Conservation (phyloP, 2,888 invertebrate species). For the Pollenia labialis region DNA sequence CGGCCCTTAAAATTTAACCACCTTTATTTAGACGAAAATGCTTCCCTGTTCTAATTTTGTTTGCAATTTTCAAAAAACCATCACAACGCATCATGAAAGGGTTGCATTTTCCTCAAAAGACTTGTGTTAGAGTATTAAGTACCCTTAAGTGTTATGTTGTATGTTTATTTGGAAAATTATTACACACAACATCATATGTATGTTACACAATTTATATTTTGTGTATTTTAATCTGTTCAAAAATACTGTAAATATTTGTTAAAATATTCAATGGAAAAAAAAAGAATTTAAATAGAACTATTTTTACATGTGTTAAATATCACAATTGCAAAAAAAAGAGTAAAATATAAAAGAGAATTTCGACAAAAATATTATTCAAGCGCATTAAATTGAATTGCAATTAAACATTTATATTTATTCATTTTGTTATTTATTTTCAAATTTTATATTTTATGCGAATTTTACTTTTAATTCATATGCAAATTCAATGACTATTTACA, state of each 20-base stretch:
- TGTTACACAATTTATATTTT: neutral
- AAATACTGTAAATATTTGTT: slow-evolving; percentile 26
- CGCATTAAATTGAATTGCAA: slow-evolving; percentile 37
- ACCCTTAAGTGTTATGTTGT: no score
- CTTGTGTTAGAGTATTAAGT: no score
- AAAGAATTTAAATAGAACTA: neutral
- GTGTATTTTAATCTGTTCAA: slow-evolving; percentile 2
- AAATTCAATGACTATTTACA: slow-evolving; percentile 57
- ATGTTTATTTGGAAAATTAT: neutral
- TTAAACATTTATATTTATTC: slow-evolving; percentile 48
- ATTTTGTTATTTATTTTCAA: slow-evolving; percentile 1
- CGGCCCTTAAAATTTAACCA: no score
- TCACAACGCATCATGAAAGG: no score
- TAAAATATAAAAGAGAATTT: slow-evolving; percentile 3
- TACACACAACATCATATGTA: neutral
- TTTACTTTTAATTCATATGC: slow-evolving; percentile 34
- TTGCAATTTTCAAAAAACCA: no score
- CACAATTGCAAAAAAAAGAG: neutral
- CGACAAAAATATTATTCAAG: slow-evolving; percentile 9
- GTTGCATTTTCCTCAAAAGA: no score
- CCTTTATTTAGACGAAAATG: no score
- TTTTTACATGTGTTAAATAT: neutral
- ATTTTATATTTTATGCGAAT: slow-evolving; percentile 7
- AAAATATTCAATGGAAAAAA: neutral
- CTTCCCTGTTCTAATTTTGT: no score